phyloP scores from a whole-genome alignment of 2,113 vertebrate species.

The Onychostruthus taczanowskii region DNA sequence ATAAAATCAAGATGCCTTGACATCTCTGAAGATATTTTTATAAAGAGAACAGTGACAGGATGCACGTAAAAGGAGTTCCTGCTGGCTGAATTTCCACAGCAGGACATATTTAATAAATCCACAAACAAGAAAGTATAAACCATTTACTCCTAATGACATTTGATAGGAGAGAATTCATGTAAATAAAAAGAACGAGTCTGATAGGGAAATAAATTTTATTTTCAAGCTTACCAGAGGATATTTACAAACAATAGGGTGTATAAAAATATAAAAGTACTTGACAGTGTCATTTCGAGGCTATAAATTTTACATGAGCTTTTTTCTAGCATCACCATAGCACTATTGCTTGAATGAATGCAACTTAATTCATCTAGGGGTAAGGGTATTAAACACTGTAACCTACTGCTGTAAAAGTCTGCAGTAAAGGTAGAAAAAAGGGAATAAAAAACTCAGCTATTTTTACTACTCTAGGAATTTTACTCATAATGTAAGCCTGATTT shows the following conservation, averaged over 20 bases:
- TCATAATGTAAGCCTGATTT: background rate
- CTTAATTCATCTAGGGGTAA: conserved; percentile 43
- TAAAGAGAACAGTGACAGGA: background rate
- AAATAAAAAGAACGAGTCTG: conserved; percentile 41
- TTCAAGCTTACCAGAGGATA: conserved; percentile 74
- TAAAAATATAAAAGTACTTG: conserved; percentile 81
- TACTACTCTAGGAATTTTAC: background rate
- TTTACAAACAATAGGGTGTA: conserved; percentile 79
- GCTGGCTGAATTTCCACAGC: conserved; percentile 6
- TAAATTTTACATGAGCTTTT: conserved; percentile 74
- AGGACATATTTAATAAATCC: background rate
- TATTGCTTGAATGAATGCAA: conserved; percentile 64
- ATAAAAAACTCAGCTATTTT: background rate
- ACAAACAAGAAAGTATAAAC: background rate
- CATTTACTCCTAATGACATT: background rate
- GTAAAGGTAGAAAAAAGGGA: conserved; percentile 4
- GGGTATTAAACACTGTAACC: conserved; percentile 23
- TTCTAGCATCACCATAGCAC: conserved; percentile 65
- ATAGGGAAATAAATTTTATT: conserved; percentile 84
- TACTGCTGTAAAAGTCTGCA: conserved; percentile 37
- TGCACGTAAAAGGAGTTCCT: background rate
- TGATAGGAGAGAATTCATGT: background rate
- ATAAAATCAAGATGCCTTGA: background rate
- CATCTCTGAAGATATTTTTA: background rate
- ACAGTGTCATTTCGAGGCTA: conserved; percentile 73